Evolutionary conservation across 2,888 invertebrate species (phyloP), one percentile per base, ranked within the genome.

Genomic region (Tortricodes alternella): DNA sequence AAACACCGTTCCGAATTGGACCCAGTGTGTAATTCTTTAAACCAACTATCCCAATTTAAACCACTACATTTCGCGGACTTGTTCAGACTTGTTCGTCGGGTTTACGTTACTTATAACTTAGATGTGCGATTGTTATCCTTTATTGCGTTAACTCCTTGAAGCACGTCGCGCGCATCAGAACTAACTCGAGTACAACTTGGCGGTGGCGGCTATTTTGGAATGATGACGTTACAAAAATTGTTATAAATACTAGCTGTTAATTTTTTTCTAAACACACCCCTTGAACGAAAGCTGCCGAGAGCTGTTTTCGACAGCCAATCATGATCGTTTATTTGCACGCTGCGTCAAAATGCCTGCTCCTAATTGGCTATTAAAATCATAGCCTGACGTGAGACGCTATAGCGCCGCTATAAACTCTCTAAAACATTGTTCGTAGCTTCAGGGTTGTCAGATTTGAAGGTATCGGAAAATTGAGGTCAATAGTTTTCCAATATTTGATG

Each of bases 281-380:
- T 39, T 53, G 53, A 34, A 39, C 46, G 38, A 16, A n/a, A 34
- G 11, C 24, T 55, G 55, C 8, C 16, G 18, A 39, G 9, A 11
- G 19, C 19, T 44, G 44, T 44, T 34, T 43, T 49, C 41, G 55
- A 55, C 55, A 55, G 55, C 55, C 55, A 48, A 49, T 55, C 55
- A 35, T 29, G 19, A 32, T 15, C 41, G 41, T 41, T 24, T 41
- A 41, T 44, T 44, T 44, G n/a, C 16, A 2, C 44, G n/a, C 27
- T 19, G 48, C 38, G 48, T 37, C 48, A 55, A 43, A 41, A 37
- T 52, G 53, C 38, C 34, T n/a, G 55, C 35, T 18, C 44, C 24
- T 27, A 48, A 49, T 49, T 37, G 48, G 35, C 55, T 49, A 55
- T 55, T 55, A 55, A 48, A 49, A 48, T 49, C 48, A 49, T 44